phyloP scores from a whole-genome alignment of 2,797 vertebrate species.

The Salmo trutta region DNA sequence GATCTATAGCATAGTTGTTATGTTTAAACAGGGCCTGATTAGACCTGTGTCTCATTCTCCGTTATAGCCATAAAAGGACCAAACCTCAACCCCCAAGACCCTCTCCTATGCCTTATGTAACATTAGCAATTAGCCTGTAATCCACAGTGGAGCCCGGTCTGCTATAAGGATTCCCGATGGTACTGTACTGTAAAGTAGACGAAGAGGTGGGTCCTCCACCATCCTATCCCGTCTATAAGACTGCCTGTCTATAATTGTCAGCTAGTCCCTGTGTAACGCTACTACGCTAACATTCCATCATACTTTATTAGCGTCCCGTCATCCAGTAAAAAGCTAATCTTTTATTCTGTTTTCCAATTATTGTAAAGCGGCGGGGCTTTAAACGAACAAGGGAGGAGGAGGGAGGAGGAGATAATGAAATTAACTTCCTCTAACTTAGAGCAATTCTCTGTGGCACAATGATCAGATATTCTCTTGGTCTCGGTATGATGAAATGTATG shows the following conservation, averaged over 20 bases:
- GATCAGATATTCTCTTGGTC: constrained; percentile 90
- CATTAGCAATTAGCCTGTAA: not conserved
- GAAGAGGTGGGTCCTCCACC: not conserved
- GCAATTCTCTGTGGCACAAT: constrained; percentile 92
- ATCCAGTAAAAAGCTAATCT: constrained; percentile 64
- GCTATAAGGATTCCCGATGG: not conserved
- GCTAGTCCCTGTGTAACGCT: not conserved
- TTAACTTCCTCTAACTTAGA: constrained; percentile 82
- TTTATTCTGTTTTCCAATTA: constrained; percentile 70
- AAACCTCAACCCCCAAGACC: not conserved
- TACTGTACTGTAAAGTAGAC: not conserved
- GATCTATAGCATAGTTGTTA: not conserved
- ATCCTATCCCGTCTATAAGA: not conserved
- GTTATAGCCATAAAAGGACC: not conserved
- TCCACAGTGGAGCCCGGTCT: not conserved
- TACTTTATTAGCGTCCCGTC: constrained; percentile 68
- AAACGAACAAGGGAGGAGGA: constrained; percentile 44
- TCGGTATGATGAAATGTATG: constrained; percentile 88
- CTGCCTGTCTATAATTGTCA: not conserved
- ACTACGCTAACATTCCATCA: constrained; percentile 28
- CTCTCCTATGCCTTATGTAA: not conserved
- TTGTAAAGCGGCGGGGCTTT: constrained; percentile 73
- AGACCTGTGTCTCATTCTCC: not conserved
- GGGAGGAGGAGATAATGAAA: constrained; percentile 38
- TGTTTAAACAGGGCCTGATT: not conserved